Evolutionary conservation across 1,140 invertebrate species (phyloP).

Genomic region (Trachelipus rathkii): DNA sequence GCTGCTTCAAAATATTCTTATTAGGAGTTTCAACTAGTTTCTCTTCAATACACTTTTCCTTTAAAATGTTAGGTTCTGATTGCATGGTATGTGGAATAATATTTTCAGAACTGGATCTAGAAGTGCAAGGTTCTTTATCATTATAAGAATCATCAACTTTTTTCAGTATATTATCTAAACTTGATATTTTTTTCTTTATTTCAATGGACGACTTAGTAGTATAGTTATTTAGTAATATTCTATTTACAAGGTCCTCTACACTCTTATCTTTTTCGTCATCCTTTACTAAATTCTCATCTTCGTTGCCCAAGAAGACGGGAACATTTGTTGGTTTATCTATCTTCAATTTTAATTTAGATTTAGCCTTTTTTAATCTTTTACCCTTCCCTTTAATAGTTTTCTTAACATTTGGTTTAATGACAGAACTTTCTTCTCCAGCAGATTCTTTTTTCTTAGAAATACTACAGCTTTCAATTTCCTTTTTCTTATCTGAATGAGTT

Average conservation of each 20-base stretch:
- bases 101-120: neutral
- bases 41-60: neutral
- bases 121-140: neutral
- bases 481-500: slow-evolving; percentile 31
- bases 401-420: neutral
- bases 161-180: slow-evolving; percentile 31
- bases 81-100: neutral
- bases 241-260: slow-evolving; percentile 32
- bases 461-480: slow-evolving; percentile 11
- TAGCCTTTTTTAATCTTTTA: slow-evolving; percentile 21
- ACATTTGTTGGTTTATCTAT: slow-evolving; percentile 32
- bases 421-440: slow-evolving; percentile 6
- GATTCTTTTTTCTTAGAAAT: slow-evolving; percentile 16
- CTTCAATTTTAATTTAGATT: slow-evolving; percentile 26
- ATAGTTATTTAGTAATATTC: slow-evolving; percentile 35
- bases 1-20: too few species aligned
- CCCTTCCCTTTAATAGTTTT: neutral
- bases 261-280: slow-evolving; percentile 28
- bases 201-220: slow-evolving; percentile 29
- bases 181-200: slow-evolving; percentile 34
- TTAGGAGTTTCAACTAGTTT: neutral
- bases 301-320: slow-evolving; percentile 29
- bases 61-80: neutral
- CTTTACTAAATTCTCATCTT: slow-evolving; percentile 23
- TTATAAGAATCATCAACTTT: slow-evolving; percentile 32